Evolutionary conservation across 2,113 vertebrate genomes (phyloP), one percentile per base, ranked within the genome.

Genomic region (Phaethornis superciliosus): DNA sequence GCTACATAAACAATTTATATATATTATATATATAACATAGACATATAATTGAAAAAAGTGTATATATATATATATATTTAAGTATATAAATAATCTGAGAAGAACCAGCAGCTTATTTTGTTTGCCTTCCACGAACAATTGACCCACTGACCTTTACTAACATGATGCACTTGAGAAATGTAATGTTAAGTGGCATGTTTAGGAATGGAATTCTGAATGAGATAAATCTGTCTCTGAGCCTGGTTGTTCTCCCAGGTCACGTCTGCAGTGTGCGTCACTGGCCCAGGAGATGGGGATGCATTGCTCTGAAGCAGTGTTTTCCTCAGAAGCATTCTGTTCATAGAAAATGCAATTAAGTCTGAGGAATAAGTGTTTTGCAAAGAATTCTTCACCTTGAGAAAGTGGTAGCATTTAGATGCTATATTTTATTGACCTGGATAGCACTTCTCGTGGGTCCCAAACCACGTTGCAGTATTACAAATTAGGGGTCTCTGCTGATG

Each of bases 321-420:
- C 75, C 88, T 96, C 75, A 85, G 86, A 78, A 93, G 62, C 78
- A 85, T 94, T 94, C 89, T 93, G 85, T 83, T 93, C 67, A 47
- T 1, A 83, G 89, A 81, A 95, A 95, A 96, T 75, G 64, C 86
- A 94, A 94, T 95, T 91, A 93, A 93, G 58, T 54, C 85, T 60
- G 68, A 91, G 83, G 85, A 93, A 81, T 68, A 94, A 88, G 68
- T 44, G 75, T 78, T 94, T 86, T 83, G 85, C 26, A 47, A 85
- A 84, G 87, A 94, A 91, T 93, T 88, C 94, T 90, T 93, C 35
- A 84, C 88, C 82, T 70, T 46, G 68, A 94, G 91, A 80, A 95
- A 91, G 79, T 1, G 2, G 69, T 16, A 75, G 62, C 85, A 81
- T 96, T 96, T 95, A 93, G 88, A 74, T 84, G 88, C 82, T 91